These are phyloP conservation scores for Semnopithecus entellus DNA, from an alignment of 2,113 vertebrate genomes.

Conservation along the genomic window DNA sequence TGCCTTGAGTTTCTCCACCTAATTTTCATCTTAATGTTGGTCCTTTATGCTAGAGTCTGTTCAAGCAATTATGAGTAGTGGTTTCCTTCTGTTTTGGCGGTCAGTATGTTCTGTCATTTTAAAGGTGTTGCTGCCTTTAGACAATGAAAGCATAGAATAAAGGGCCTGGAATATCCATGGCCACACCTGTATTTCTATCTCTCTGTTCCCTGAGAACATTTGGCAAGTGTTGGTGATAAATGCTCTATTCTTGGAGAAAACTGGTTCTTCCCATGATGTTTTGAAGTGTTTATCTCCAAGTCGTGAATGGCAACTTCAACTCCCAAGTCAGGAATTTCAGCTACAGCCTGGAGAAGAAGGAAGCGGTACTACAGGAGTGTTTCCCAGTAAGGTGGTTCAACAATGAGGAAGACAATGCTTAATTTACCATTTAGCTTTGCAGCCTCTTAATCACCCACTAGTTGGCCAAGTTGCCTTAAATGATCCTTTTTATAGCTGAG, in stretches of 20 bases:
- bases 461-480: not conserved
- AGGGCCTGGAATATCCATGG: too few species aligned
- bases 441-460: not conserved
- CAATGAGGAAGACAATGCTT: not conserved
- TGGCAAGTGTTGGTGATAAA: not conserved
- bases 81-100: not conserved
- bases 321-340: not conserved
- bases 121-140: not conserved
- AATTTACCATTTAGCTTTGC: not conserved
- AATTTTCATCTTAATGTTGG: not conserved
- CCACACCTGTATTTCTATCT: not conserved
- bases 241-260: not conserved
- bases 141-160: not conserved
- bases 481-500: not conserved
- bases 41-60: not conserved
- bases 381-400: too few species aligned
- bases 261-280: not conserved
- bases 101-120: not conserved
- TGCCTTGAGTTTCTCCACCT: not conserved
- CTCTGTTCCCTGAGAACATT: not conserved
- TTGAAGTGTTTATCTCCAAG: not conserved
- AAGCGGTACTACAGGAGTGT: not conserved
- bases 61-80: not conserved
- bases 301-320: not conserved
- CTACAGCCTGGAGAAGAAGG: not conserved